Evolutionary conservation across 2,113 vertebrate species (phyloP), one percentile per base, ranked within the genome.

Genomic region (Phaethon lepturus): DNA sequence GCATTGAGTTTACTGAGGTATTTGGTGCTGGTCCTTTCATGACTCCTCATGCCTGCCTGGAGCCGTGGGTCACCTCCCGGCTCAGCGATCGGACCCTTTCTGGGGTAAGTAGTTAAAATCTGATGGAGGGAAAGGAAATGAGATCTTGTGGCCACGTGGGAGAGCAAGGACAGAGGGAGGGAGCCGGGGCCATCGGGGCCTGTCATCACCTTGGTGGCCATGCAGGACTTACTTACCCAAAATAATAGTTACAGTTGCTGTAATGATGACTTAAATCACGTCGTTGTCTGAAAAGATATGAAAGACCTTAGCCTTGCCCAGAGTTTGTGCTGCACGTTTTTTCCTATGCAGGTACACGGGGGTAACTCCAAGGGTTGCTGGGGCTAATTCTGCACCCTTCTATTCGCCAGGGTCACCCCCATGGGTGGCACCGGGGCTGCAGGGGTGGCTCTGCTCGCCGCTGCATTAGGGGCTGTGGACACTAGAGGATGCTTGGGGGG

Each of bases 31-130:
- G 12, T 86, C 6, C 23, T 75, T 66, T 25, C 0, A 1, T 17
- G 47, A 22, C 47, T 83, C n/a, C 40, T 76, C 58, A 42, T 6
- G 6, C 17, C 58, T 62, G 49, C 26, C 49, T 29, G 44, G 74
- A 33, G 68, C 58, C 66, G 16, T 58, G 50, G 29, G 23, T 24
- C 79, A 66, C 22, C 20, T 60, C 31, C n/a, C 0, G 0, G 16
- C 33, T 49, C 81, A 72, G 49, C 2, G 1, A 0, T 8, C 1
- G 0, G 38, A 25, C 11, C 20, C 33, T 72, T 63, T 26, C 28
- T 35, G 49, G 52, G 29, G 18, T 52, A 72, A 72, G 66, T 18
- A 59, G 18, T 22, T 58, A 50, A 81, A 82, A 58, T 35, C 42
- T 72, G 56, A 3, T 6, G 38, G 7, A 3, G n/a, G 13, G 1